These are phyloP conservation scores for Paratrypauchen microcephalus DNA, from an alignment of 2,797 vertebrate species.

Conservation along the genomic window DNA sequence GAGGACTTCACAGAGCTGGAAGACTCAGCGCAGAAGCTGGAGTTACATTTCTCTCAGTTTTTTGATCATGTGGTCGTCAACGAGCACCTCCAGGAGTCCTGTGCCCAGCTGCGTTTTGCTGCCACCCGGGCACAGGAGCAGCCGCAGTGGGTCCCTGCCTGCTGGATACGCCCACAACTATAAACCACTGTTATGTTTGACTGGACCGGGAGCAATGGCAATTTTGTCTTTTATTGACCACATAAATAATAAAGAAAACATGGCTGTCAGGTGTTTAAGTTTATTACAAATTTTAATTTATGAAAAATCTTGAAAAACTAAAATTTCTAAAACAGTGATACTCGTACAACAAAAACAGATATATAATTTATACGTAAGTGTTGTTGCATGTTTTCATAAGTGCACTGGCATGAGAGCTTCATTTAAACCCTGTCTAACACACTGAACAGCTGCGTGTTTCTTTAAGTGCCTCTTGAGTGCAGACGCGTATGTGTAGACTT, in stretches of 20 bases:
- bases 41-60: slow-evolving; percentile 86
- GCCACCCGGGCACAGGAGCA: slow-evolving; percentile 86
- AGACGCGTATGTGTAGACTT: too few relatives aligned
- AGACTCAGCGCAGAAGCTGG: slow-evolving; percentile 84
- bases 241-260: neutral
- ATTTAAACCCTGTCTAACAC: neutral
- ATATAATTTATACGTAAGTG: too few relatives aligned
- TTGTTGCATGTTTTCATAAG: neutral
- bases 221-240: neutral
- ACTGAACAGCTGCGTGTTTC: neutral
- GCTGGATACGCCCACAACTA: slow-evolving; percentile 83
- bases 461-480: too few relatives aligned
- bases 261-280: neutral
- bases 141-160: slow-evolving; percentile 90
- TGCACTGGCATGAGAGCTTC: neutral
- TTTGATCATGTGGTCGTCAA: slow-evolving; percentile 91
- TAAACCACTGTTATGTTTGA: neutral
- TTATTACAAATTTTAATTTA: neutral
- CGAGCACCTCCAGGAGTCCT: slow-evolving; percentile 84
- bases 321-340: too few relatives aligned
- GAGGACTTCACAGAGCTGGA: slow-evolving; percentile 94
- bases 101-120: slow-evolving; percentile 77
- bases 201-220: neutral
- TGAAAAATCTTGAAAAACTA: too few relatives aligned
- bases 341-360: too few relatives aligned